Conservation (phyloP, 1,140 invertebrate genomes). For the Bombyx mori region ASM3026992v2 NC_085125.1:5497501-5498000, state of each 20-base stretch:
- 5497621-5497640: conserved; percentile 19
- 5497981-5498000: too few species aligned
- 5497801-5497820: not conserved
- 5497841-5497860: not conserved
- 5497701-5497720: conserved; percentile 42
- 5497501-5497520: conserved; percentile 18
- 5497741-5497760: conserved; percentile 22
- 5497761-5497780: too few species aligned
- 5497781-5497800: too few species aligned
- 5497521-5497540: conserved; percentile 22
- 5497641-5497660: conserved; percentile 42
- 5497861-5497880: conserved; percentile 1
- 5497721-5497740: conserved; percentile 22
- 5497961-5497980: too few species aligned
- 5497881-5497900: not conserved
- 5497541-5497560: conserved; percentile 11
- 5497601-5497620: conserved; percentile 19
- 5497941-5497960: too few species aligned
- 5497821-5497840: not conserved
- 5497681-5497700: conserved; percentile 40
- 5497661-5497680: conserved; percentile 54
- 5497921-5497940: too few species aligned
- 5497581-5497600: conserved; percentile 29
- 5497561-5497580: conserved; percentile 8
- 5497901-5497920: too few species aligned